Conservation (phyloP, 2,888 invertebrate genomes). For the Drosophila prolongata region DNA sequence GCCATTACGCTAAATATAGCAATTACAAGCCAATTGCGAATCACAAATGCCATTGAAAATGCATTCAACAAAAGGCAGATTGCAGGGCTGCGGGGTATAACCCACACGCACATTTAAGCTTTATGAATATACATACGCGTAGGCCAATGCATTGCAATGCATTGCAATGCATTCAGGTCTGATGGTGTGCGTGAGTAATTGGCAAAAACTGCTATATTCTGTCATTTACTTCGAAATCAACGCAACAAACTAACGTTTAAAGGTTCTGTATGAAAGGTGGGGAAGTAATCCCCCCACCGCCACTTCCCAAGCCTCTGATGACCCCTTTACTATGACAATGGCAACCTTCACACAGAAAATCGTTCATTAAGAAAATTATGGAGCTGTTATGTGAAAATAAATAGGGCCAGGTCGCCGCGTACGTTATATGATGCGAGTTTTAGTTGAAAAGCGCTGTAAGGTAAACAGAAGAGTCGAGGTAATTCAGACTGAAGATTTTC, state of each 20-base stretch:
- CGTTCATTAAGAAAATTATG: conserved; percentile 82
- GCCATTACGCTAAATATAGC: conserved; percentile 75
- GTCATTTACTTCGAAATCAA: conserved; percentile 66
- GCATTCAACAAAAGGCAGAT: conserved; percentile 53
- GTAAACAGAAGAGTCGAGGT: not conserved
- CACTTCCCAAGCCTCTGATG: conserved; percentile 8
- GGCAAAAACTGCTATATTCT: conserved; percentile 45
- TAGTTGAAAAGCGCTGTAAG: conserved; percentile 1
- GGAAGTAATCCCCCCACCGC: not conserved
- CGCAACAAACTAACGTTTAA: conserved; percentile 49
- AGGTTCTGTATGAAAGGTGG: conserved; percentile 1
- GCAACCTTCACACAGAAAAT: conserved; percentile 84
- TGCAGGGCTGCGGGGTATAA: not conserved
- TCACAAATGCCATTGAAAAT: conserved; percentile 76
- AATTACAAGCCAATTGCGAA: conserved; percentile 76
- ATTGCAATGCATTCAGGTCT: not conserved
- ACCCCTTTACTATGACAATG: conserved; percentile 52
- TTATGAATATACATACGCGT: conserved; percentile 34
- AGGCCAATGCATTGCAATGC: conserved; percentile 9
- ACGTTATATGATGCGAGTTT: conserved; percentile 9
- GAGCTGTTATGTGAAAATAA: conserved; percentile 42
- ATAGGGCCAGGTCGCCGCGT: conserved; percentile 10
- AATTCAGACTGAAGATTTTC: not conserved
- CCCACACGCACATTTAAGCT: conserved; percentile 52
- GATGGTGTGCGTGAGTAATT: conserved; percentile 18